Conservation (phyloP, 2,113 vertebrate species). For the Seriola aureovittata region DNA sequence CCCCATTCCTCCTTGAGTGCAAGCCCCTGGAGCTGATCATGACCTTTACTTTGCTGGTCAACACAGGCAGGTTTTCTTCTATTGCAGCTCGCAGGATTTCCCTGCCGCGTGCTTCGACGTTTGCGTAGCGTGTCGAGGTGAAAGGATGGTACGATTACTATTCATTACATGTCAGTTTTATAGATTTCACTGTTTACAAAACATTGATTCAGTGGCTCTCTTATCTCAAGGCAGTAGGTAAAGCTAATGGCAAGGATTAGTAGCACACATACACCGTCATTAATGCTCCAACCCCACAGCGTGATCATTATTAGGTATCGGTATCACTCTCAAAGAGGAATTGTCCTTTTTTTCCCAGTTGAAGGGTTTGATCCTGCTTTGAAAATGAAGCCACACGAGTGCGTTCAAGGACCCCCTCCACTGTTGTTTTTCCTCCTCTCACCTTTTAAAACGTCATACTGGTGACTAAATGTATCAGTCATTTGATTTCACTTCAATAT, state of each 20-base stretch:
- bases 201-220: constrained; percentile 43
- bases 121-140: neutral
- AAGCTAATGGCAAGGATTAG: neutral
- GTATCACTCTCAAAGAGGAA: constrained; percentile 18
- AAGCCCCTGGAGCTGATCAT: constrained; percentile 43
- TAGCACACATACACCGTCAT: neutral
- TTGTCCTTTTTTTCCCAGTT: neutral
- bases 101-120: neutral
- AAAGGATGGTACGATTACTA: neutral
- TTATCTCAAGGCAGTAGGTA: constrained; percentile 32
- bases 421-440: neutral
- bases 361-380: constrained; percentile 20
- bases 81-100: neutral
- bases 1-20: neutral
- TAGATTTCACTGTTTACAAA: constrained; percentile 21
- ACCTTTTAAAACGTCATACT: neutral
- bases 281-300: neutral
- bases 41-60: constrained; percentile 44
- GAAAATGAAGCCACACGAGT: constrained; percentile 7
- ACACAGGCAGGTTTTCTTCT: neutral
- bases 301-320: constrained; percentile 7
- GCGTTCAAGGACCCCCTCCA: neutral
- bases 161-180: constrained; percentile 20
- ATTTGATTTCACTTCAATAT: neutral
- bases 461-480: neutral